Percentiles rank a stretch among this genome's conserved stretches.
Evolutionary conservation across 2,797 vertebrate species (phyloP).

Genomic region (Sebastes matsubarae): DNA sequence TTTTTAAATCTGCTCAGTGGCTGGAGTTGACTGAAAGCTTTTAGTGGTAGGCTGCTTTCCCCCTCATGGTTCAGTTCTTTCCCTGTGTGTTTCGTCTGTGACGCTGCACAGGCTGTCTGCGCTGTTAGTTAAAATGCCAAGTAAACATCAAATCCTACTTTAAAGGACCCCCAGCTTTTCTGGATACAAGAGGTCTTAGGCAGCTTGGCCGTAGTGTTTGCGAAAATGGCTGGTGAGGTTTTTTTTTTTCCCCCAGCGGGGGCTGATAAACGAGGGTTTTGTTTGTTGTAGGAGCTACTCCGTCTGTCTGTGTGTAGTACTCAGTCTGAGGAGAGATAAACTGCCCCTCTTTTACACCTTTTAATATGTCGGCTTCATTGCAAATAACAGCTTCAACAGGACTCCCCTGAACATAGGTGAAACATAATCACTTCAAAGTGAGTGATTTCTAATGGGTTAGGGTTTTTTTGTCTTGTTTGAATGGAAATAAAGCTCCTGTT

Average conservation of each 20-base stretch:
- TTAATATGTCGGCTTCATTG: constrained; percentile 26
- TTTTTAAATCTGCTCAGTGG: constrained; percentile 29
- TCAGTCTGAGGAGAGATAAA: constrained; percentile 23
- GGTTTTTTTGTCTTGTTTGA: background rate
- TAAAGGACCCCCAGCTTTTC: constrained; percentile 8
- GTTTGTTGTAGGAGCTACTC: constrained; percentile 31
- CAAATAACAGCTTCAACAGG: constrained; percentile 18
- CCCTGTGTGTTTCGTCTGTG: background rate
- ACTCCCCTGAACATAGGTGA: background rate
- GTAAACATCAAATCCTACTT: constrained; percentile 49
- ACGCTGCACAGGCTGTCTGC: constrained; percentile 11
- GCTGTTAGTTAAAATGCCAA: constrained; percentile 34
- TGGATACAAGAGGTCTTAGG: constrained; percentile 12
- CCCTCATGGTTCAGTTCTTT: constrained; percentile 51
- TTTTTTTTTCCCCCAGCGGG: background rate
- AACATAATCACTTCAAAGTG: constrained; percentile 7
- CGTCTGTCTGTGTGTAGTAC: constrained; percentile 18
- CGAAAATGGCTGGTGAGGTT: background rate
- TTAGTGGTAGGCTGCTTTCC: constrained; percentile 42
- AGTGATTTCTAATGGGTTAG: background rate
- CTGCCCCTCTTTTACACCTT: constrained; percentile 22
- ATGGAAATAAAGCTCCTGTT: constrained; percentile 11
- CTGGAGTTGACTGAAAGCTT: constrained; percentile 60
- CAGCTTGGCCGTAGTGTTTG: constrained; percentile 19
- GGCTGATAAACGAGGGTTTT: constrained; percentile 20